phyloP scores from a whole-genome alignment of 2,888 invertebrate species.

The Idaea dimidiata region DNA sequence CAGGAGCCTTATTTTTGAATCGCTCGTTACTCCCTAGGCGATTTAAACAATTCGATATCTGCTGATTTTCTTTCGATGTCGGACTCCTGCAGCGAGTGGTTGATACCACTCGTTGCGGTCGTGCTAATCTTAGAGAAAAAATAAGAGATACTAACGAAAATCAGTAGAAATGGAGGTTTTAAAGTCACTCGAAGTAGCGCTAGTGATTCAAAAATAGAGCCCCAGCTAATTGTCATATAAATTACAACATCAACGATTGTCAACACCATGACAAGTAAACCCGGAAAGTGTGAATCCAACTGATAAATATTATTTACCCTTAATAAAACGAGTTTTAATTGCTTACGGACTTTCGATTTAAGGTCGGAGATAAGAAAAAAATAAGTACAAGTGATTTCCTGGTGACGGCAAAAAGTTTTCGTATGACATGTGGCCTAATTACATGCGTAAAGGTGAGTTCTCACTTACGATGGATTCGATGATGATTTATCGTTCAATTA shows the following conservation, averaged over 20 bases:
- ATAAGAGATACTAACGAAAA: too few relatives aligned
- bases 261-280: constrained; percentile 47
- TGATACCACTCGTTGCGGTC: too few relatives aligned
- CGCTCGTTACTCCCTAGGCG: too few relatives aligned
- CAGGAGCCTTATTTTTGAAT: too few relatives aligned
- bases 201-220: too few relatives aligned
- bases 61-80: too few relatives aligned
- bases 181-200: too few relatives aligned
- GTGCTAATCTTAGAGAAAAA: too few relatives aligned
- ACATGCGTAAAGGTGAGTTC: constrained; percentile 3
- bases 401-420: constrained; percentile 34
- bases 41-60: too few relatives aligned
- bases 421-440: constrained; percentile 21
- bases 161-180: too few relatives aligned
- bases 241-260: constrained; percentile 32
- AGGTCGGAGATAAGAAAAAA: constrained; percentile 39
- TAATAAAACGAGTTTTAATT: constrained; percentile 43
- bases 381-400: constrained; percentile 34
- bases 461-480: not conserved
- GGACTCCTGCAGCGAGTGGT: too few relatives aligned
- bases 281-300: constrained; percentile 38
- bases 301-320: constrained; percentile 34
- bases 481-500: not conserved
- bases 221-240: constrained; percentile 36
- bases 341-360: constrained; percentile 45